Evolutionary conservation across 2,888 invertebrate species (phyloP), one percentile per base, ranked within the genome.

Genomic region (Agriopis marginaria): DNA sequence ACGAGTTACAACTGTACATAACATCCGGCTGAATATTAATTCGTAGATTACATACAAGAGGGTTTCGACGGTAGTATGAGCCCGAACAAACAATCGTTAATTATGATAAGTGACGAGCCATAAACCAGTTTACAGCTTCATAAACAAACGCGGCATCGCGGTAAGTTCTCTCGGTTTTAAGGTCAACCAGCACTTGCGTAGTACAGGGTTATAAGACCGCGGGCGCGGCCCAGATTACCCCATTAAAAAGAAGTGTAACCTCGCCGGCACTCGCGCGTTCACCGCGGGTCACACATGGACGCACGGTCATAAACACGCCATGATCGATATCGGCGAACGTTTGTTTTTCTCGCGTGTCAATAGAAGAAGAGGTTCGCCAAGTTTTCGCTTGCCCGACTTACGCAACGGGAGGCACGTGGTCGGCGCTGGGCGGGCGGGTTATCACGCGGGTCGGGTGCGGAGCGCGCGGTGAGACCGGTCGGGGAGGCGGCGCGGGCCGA

Each of bases 281-380:
- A 56, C 55, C 77, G 81, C 79, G 72, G 74, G 75, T 76, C 82
- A 85, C 86, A 82, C 83, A 81, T 79, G 80, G 77, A 74, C 23
- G 50, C 77, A 55, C 64, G 69, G 14, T 54, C 66, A 88, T 88
- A 91, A 90, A 90, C 90, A 90, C 83, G 75, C 76, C 80, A 79
- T 88, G 86, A 90, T 90, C 91, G 88, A 91, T 91, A 89, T 83
- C 75, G 75, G 79, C 80, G 39, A 54, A n/a, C 54, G 84, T 86
- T 89, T 89, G 88, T 91, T 89, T 88, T 89, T 84, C 84, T 88
- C 80, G 86, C 86, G 83, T 88, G 89, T 88, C 90, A 89, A 89
- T 80, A 91, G 89, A 89, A 92, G 92, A 90, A 81, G 81, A 83
- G 87, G 88, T 86, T 84, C 85, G 84, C 83, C 77, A 76, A 82